A percentile compares a stretch with the other conserved stretches of the same genome.
These are phyloP conservation scores for Carapus acus DNA, from an alignment of 2,797 vertebrate species.

Conservation along the genomic window DNA sequence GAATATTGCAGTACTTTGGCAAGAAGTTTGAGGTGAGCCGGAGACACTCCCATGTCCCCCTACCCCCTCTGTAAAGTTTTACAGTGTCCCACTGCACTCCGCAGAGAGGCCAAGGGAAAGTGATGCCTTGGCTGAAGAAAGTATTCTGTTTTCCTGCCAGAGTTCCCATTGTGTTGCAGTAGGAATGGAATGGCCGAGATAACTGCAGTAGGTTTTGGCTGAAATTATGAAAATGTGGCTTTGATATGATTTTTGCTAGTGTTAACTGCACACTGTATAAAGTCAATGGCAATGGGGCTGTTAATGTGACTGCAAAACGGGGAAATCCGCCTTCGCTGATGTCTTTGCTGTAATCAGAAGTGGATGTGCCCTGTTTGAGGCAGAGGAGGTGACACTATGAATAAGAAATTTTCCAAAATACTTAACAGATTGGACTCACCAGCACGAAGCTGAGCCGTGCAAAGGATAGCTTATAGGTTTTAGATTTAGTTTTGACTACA, in stretches of 20 bases:
- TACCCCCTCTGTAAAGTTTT: constrained; percentile 72
- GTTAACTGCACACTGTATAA: constrained; percentile 29
- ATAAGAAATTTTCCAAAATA: background rate
- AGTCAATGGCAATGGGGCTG: constrained; percentile 13
- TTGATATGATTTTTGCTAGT: constrained; percentile 32
- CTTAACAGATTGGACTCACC: background rate
- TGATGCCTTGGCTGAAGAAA: constrained; percentile 67
- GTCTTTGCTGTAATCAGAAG: constrained; percentile 25
- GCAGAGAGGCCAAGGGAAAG: constrained; percentile 61
- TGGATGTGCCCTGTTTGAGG: background rate
- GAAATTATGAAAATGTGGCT: constrained; percentile 44
- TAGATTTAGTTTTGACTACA: too few species aligned
- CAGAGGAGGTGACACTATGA: background rate
- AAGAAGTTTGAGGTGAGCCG: constrained; percentile 64
- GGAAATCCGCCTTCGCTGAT: constrained; percentile 1
- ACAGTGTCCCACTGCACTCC: constrained; percentile 67
- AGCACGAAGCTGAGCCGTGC: too few species aligned
- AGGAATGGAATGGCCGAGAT: constrained; percentile 28
- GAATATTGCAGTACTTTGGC: constrained; percentile 67
- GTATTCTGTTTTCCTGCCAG: constrained; percentile 59
- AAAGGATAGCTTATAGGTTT: too few species aligned
- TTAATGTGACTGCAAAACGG: constrained; percentile 28
- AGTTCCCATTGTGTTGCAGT: constrained; percentile 40
- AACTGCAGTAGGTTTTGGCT: constrained; percentile 27
- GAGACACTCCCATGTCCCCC: constrained; percentile 68